A percentile compares a stretch with the other conserved stretches of the same genome.
phyloP scores from a whole-genome alignment of 2,797 vertebrate species.

The Heterohyrax brucei region DNA sequence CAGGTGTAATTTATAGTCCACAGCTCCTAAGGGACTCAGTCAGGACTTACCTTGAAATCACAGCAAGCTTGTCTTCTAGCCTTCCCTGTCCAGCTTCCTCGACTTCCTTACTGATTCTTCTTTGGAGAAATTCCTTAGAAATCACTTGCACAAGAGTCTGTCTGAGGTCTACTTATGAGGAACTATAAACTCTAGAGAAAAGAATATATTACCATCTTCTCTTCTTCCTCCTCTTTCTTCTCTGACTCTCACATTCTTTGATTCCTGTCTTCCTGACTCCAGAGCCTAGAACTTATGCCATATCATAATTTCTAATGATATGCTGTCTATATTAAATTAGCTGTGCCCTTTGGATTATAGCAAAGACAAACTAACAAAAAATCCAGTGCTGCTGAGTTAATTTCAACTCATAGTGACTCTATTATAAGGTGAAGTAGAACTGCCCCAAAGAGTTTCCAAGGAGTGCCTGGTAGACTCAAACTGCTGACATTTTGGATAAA shows the following conservation, averaged over 20 bases:
- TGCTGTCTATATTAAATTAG: not conserved
- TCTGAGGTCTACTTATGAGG: not conserved
- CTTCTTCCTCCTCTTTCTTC: not conserved
- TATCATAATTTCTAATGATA: not conserved
- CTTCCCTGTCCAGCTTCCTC: not conserved
- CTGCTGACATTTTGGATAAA: too few relatives aligned
- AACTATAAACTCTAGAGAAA: not conserved
- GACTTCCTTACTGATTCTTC: not conserved
- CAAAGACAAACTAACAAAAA: too few relatives aligned
- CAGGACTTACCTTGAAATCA: not conserved
- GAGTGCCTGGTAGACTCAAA: too few relatives aligned
- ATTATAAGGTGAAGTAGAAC: too few relatives aligned
- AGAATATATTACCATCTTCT: not conserved
- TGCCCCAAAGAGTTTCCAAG: too few relatives aligned
- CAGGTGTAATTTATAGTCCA: not conserved
- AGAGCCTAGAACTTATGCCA: not conserved
- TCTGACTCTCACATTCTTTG: not conserved
- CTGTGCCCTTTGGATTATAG: not conserved
- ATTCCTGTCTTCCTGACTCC: not conserved
- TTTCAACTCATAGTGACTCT: too few relatives aligned
- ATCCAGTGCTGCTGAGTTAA: too few relatives aligned
- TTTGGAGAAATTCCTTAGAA: slow-evolving; percentile 3
- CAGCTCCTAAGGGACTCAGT: not conserved
- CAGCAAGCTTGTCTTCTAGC: not conserved
- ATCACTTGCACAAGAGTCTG: not conserved